phyloP scores from a whole-genome alignment of 2,888 invertebrate species.

The Taenaris catops region DNA sequence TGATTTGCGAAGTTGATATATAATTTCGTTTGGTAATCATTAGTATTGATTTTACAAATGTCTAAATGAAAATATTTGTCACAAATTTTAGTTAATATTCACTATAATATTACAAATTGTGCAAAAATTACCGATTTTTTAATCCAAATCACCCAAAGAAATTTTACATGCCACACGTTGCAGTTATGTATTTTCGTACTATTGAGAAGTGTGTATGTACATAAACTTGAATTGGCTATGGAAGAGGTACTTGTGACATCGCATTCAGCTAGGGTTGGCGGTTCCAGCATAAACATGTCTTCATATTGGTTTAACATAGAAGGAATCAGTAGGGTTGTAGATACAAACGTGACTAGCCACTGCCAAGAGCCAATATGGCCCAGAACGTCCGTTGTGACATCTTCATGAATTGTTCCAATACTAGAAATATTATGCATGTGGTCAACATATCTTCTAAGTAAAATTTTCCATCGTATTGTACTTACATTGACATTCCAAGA shows the following conservation, averaged over 20 bases:
- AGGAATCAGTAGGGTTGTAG: constrained; percentile 43
- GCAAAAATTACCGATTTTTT: constrained; percentile 48
- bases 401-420: constrained; percentile 63
- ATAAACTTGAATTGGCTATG: constrained; percentile 43
- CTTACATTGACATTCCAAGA: constrained; percentile 21
- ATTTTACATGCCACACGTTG: constrained; percentile 48
- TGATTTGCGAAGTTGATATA: no score
- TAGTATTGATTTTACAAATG: no score
- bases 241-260: constrained; percentile 33
- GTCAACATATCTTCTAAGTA: no score
- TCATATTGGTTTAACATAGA: constrained; percentile 53
- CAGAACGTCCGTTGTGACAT: constrained; percentile 62
- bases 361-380: constrained; percentile 65
- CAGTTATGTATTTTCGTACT: constrained; percentile 40
- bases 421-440: no score
- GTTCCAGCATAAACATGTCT: constrained; percentile 50
- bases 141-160: constrained; percentile 58
- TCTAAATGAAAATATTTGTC: no score
- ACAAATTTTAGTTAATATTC: no score
- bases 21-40: no score
- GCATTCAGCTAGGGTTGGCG: constrained; percentile 40
- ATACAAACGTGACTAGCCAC: constrained; percentile 55
- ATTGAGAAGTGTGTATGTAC: constrained; percentile 38
- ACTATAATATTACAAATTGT: no score
- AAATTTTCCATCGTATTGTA: constrained; percentile 1